Conservation (phyloP, 2,888 invertebrate species). For the Polydesmus complanatus region DNA sequence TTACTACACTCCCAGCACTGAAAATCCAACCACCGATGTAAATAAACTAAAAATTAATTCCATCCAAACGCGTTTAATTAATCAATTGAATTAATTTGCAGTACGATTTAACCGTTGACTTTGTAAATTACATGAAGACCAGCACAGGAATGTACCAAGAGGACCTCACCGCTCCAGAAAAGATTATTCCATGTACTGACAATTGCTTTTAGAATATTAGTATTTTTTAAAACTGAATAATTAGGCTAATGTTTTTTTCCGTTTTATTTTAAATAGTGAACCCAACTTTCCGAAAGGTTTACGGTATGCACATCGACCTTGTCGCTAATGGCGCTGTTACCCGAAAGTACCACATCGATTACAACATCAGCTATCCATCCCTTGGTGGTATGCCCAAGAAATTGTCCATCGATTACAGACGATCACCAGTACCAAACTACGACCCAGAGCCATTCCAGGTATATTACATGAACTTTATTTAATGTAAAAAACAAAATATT, state of each 20-base stretch:
- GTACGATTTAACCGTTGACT: conserved; percentile 8
- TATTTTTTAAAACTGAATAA: not conserved
- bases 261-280: conserved; percentile 1
- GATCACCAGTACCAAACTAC: conserved; percentile 17
- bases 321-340: conserved; percentile 9
- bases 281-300: conserved; percentile 2
- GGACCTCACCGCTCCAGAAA: conserved; percentile 1
- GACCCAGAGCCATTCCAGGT: conserved; percentile 16
- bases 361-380: not conserved
- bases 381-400: conserved; percentile 1
- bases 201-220: too few relatives aligned
- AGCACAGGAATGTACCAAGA: not conserved
- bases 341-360: conserved; percentile 13
- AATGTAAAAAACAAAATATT: not conserved
- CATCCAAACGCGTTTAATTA: not conserved
- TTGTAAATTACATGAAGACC: conserved; percentile 5
- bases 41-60: not conserved
- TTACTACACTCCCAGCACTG: conserved; percentile 6
- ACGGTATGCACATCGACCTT: conserved; percentile 7
- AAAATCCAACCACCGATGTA: conserved; percentile 15
- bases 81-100: not conserved
- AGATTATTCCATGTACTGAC: not conserved
- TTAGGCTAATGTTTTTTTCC: not conserved
- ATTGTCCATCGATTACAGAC: conserved; percentile 12
- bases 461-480: not conserved